Evolutionary conservation across 2,888 invertebrate genomes (phyloP), one percentile per base, ranked within the genome.

Genomic region (Xestia sexstrigata): DNA sequence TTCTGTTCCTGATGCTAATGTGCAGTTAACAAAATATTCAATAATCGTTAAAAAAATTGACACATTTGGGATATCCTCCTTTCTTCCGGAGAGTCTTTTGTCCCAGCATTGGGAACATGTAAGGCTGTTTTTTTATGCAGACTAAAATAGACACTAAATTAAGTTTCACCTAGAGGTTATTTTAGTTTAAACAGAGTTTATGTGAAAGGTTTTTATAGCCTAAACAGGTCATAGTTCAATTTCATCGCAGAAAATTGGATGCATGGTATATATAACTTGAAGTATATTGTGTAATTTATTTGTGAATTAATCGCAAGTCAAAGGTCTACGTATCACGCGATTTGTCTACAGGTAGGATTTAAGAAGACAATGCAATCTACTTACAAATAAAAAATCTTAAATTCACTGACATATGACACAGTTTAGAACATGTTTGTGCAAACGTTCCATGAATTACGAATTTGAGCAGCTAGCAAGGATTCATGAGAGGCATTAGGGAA

Each of bases 321-420:
- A 69, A 79, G 79, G 81, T 67, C 66, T 35, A 23, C 45, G 35
- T 23, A 20, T 81, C 74, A 47, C 45, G 67, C 74, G 52, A 74
- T 65, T n/a, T 7, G n/a, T 63, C 15, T 39, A 17, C 60, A 30
- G 17, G 17, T 17, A 60, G 30, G 17, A 8, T 60, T 8, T 60
- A 30, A 15, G 15, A 15, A 26, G 15, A 58, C 15, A 15, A 26
- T 26, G 26, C 58, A 26, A 26, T 6, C 26, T 26, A 58, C 15
- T 26, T 58, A 26, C 26, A 15, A n/a, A 26, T n/a, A n/a, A n/a
- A n/a, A 58, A 58, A 13, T 26, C 0, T 26, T 6, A 15, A 13
- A 58, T 26, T 58, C 0, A 58, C 6, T 13, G 15, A 15, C 0
- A 2, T n/a, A n/a, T n/a, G 2, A 15, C 13, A 1, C 26, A 58